A percentile compares a stretch with the other conserved stretches of the same genome.
phyloP scores from a whole-genome alignment of 2,888 invertebrate species.

The Leptarthrus brevirostris region DNA sequence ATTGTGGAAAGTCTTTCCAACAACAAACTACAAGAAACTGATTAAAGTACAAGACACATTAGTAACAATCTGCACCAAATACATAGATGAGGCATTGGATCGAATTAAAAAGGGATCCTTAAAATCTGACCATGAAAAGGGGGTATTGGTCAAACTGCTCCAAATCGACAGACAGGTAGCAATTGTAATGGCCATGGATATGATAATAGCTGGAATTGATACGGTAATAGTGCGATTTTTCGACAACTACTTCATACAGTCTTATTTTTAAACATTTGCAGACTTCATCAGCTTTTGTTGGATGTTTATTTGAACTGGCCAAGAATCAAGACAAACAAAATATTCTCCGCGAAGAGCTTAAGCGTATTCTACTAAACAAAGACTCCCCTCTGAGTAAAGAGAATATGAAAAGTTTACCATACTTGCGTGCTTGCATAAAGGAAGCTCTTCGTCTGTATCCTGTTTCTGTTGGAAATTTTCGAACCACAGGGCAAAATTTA shows the following conservation, averaged over 20 bases:
- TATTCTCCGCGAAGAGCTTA: slow-evolving; percentile 66
- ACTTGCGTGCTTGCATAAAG: slow-evolving; percentile 80
- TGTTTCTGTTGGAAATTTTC: slow-evolving; percentile 71
- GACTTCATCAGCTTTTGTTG: slow-evolving; percentile 71
- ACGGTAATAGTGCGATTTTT: slow-evolving; percentile 70
- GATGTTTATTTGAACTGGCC: slow-evolving; percentile 73
- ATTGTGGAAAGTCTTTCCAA: slow-evolving; percentile 61
- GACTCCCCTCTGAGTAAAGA: slow-evolving; percentile 65
- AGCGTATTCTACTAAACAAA: slow-evolving; percentile 66
- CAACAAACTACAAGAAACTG: slow-evolving; percentile 59
- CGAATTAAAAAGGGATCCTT: slow-evolving; percentile 62
- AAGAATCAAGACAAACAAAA: slow-evolving; percentile 71
- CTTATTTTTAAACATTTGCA: slow-evolving; percentile 60
- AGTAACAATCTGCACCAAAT: slow-evolving; percentile 59
- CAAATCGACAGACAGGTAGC: slow-evolving; percentile 73
- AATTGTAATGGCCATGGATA: slow-evolving; percentile 76
- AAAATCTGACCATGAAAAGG: slow-evolving; percentile 68
- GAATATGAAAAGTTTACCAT: slow-evolving; percentile 69
- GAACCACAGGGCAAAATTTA: slow-evolving; percentile 70
- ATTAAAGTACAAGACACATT: slow-evolving; percentile 59
- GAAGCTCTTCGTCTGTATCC: slow-evolving; percentile 76
- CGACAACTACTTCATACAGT: not conserved
- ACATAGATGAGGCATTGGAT: slow-evolving; percentile 63
- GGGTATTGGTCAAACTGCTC: slow-evolving; percentile 74
- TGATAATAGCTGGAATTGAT: slow-evolving; percentile 79